Base-by-base conservation (phyloP, 1,140 invertebrate genomes). In the Adelges cooleyi region DNA sequence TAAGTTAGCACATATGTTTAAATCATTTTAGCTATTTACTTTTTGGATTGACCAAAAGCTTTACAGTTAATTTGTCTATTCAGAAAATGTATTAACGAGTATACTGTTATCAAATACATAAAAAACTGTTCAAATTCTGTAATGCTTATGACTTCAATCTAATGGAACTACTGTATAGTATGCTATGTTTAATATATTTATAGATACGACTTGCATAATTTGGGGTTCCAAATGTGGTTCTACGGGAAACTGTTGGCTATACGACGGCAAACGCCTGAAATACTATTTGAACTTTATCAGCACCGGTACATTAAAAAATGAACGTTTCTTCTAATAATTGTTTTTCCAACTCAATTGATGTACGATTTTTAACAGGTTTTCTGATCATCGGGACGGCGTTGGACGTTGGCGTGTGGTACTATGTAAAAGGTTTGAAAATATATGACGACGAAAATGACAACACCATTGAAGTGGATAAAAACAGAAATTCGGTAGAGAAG, bases 281-380 rank as follows among this genome's bases (percentile, higher is more conserved):
- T 83, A 84, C 69, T 77, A 78, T n/a, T 71, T 86, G 29, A 85
- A 85, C 72, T 81, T 83, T 50, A 85, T 82, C 10, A 81, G 84
- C 22, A 82, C 78, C 67, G 74, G 81, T 84, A 69, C 73, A 75
- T 74, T 65, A 29, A 3, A n/a, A n/a, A n/a, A n/a, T n/a, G n/a
- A n/a, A n/a, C n/a, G 15, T 6, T 66, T n/a, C 50, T 33, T 17
- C n/a, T 22, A 46, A 33, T 18, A 23, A 52, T n/a, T 9, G 13
- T 48, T 18, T 33, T 52, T 68, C 27, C 29, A 22, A 42, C 10
- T 33, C 5, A 23, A 17, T 51, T 15, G 8, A 53, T n/a, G 10
- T 46, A 23, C 9, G 9, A 25, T 68, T 59, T 5, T 67, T 69
- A 72, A 23, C 75, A 74, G 78, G 77, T 69, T 84, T 85, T 66